These are phyloP conservation scores for Heliangelus exortis DNA, from an alignment of 2,797 vertebrate species.

Conservation along the genomic window DNA sequence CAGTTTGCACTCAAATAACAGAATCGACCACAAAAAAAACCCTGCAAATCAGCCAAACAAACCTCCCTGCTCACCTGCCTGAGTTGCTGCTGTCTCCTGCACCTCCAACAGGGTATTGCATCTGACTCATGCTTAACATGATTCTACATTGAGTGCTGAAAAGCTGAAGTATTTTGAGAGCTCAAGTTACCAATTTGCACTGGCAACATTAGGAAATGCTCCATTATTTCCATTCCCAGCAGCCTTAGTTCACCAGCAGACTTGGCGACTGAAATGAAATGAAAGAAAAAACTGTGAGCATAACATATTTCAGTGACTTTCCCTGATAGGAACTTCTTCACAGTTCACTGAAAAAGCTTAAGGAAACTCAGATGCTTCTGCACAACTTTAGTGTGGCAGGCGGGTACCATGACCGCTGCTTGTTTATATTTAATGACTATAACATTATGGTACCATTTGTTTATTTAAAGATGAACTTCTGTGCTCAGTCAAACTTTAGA, in stretches of 20 bases:
- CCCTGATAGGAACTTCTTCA: background rate
- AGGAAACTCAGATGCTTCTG: background rate
- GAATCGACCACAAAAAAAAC: background rate
- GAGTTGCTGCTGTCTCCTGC: background rate
- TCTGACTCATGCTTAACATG: background rate
- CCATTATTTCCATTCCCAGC: background rate
- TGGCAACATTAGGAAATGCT: background rate
- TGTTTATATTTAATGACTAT: conserved; percentile 70
- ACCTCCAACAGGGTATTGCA: background rate
- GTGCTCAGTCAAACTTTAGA: conserved; percentile 59
- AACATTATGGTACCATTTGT: conserved; percentile 61
- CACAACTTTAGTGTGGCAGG: conserved; percentile 27
- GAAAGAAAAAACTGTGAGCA: conserved; percentile 23
- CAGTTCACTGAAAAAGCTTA: conserved; percentile 34
- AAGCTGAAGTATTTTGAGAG: background rate
- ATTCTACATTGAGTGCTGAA: background rate
- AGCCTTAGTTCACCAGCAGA: background rate
- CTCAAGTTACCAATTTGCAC: background rate
- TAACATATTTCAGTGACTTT: conserved; percentile 23
- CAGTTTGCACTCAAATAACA: background rate
- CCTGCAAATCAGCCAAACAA: background rate
- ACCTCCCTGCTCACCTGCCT: background rate
- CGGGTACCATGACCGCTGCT: conserved; percentile 2
- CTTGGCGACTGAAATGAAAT: background rate
- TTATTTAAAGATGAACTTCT: conserved; percentile 72